phyloP scores from a whole-genome alignment of 2,113 vertebrate species.

The Podarcis muralis region DNA sequence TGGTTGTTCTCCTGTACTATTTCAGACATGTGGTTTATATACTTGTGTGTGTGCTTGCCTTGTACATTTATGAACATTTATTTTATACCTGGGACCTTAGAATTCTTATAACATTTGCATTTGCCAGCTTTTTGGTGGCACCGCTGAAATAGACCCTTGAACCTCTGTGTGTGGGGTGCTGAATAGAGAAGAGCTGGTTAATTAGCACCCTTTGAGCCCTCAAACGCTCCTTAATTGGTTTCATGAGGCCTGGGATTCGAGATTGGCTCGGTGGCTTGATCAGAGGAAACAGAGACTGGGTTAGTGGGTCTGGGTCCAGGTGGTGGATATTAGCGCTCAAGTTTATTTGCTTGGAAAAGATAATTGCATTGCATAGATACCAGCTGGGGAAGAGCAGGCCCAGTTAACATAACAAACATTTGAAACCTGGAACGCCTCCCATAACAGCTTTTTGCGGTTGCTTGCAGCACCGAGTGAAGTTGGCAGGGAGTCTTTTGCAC shows the following conservation, averaged over 20 bases:
- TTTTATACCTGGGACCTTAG: no score
- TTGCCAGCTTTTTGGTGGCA: neutral
- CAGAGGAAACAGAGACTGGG: neutral
- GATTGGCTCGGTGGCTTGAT: neutral
- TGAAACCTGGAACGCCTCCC: conserved; percentile 3
- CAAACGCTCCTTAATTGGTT: neutral
- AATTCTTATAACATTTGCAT: neutral
- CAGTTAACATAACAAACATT: conserved; percentile 10
- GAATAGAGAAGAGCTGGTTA: neutral
- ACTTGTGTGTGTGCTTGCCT: no score
- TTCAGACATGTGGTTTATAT: no score
- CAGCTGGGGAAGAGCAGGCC: neutral
- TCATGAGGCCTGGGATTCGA: neutral
- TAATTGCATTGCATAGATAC: conserved; percentile 5
- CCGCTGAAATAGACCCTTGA: neutral
- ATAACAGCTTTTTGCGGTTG: neutral
- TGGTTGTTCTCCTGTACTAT: no score
- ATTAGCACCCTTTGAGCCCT: neutral
- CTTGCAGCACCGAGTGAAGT: neutral
- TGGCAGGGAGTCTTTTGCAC: conserved; percentile 14
- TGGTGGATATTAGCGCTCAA: neutral
- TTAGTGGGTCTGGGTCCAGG: conserved; percentile 10
- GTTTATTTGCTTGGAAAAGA: neutral
- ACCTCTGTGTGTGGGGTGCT: neutral
- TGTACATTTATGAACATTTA: no score